Conservation (phyloP, 1,140 invertebrate genomes). For the Cydia splendana region DNA sequence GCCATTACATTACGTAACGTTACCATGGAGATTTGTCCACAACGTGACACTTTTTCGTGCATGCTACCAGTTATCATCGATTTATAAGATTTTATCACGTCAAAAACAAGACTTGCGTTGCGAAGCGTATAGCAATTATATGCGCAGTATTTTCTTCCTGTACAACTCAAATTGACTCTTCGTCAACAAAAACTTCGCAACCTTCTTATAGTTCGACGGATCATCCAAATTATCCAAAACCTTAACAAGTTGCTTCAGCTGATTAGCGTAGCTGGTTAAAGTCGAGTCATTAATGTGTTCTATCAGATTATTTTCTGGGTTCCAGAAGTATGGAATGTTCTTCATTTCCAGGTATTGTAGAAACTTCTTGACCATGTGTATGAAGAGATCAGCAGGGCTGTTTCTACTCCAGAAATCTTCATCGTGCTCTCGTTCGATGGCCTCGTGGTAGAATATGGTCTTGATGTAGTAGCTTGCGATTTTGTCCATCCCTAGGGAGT, state of each 20-base stretch:
- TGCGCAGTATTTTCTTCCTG: slow-evolving; percentile 24
- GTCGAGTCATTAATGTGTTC: slow-evolving; percentile 35
- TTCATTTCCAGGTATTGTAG: slow-evolving; percentile 40
- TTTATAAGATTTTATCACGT: no score
- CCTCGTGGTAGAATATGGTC: slow-evolving; percentile 64
- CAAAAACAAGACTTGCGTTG: no score
- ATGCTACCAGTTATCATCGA: no score
- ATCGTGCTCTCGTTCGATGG: slow-evolving; percentile 37
- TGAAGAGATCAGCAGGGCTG: slow-evolving; percentile 48
- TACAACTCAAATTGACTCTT: slow-evolving; percentile 47
- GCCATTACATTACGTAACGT: no score
- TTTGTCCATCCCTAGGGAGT: slow-evolving; percentile 51
- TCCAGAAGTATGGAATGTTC: slow-evolving; percentile 63
- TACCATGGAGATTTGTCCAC: no score
- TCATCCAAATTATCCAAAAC: slow-evolving; percentile 49
- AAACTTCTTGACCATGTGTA: slow-evolving; percentile 50
- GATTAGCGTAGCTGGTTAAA: slow-evolving; percentile 45
- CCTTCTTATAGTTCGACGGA: slow-evolving; percentile 43
- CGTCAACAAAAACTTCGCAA: slow-evolving; percentile 54
- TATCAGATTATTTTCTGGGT: slow-evolving; percentile 53
- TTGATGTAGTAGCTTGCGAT: slow-evolving; percentile 68
- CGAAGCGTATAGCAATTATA: no score
- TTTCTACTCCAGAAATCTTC: slow-evolving; percentile 48
- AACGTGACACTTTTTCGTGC: no score
- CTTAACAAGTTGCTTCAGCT: slow-evolving; percentile 40